A percentile compares a stretch with the other conserved stretches of the same genome.
Conservation (phyloP, 2,888 invertebrate species). For the Microplitis manilae region DNA sequence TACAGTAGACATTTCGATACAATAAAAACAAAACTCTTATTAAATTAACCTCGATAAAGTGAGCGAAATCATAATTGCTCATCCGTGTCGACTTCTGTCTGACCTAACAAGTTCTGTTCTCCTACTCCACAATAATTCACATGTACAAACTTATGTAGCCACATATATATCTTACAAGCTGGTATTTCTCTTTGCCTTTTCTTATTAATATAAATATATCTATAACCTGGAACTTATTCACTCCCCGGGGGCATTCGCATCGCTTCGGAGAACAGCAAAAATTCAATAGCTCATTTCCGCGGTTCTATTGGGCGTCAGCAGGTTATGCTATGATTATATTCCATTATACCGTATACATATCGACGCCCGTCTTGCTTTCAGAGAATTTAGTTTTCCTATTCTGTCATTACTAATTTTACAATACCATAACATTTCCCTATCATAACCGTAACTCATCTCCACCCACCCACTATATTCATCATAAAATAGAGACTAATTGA, state of each 20-base stretch:
- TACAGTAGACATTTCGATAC: neutral
- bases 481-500: neutral
- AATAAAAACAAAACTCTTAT: neutral
- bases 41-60: conserved; percentile 16
- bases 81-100: conserved; percentile 30
- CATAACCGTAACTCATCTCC: neutral
- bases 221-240: conserved; percentile 24
- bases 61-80: conserved; percentile 30
- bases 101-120: conserved; percentile 37
- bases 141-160: neutral
- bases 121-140: conserved; percentile 14
- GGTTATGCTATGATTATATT: conserved; percentile 27
- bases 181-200: conserved; percentile 10
- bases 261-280: conserved; percentile 53
- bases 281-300: conserved; percentile 42
- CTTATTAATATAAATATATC: conserved; percentile 4
- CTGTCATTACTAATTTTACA: neutral
- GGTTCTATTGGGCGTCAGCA: conserved; percentile 19
- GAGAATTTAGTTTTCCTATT: neutral
- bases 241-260: conserved; percentile 36
- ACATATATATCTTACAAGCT: neutral
- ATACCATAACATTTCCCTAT: neutral
- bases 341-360: conserved; percentile 1
- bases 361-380: conserved; percentile 21
- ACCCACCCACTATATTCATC: neutral